Conservation (phyloP, 2,888 invertebrate genomes). For the Amaurobius ferox region DNA sequence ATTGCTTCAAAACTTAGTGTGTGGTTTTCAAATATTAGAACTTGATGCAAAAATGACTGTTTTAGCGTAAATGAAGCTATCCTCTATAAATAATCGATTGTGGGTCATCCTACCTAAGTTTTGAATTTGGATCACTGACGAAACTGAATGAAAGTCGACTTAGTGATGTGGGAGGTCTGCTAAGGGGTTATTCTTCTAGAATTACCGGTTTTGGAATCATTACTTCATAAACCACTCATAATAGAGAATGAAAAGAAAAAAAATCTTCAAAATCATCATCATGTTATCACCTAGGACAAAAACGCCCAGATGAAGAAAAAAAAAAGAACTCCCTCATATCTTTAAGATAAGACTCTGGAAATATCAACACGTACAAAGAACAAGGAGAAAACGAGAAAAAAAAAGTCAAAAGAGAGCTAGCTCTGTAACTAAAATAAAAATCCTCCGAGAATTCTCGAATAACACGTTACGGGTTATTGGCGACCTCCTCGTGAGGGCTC, state of each 20-base stretch:
- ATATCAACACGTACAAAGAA: conserved; percentile 47
- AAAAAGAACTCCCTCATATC: not conserved
- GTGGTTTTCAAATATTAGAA: too few species aligned
- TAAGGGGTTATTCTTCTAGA: not conserved
- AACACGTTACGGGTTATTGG: conserved; percentile 68
- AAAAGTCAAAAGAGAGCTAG: not conserved
- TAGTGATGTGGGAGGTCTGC: not conserved
- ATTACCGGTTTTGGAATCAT: not conserved
- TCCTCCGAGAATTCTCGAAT: conserved; percentile 33
- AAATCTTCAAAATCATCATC: not conserved
- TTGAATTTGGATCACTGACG: too few species aligned
- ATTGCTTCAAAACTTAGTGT: too few species aligned
- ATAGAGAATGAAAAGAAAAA: not conserved
- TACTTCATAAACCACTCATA: not conserved
- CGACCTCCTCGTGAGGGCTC: conserved; percentile 37
- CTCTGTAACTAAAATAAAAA: not conserved
- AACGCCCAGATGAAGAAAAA: not conserved
- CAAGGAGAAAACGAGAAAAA: not conserved
- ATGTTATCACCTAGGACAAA: not conserved
- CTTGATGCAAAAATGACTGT: too few species aligned
- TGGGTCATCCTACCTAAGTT: too few species aligned
- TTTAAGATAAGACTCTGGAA: conserved; percentile 1
- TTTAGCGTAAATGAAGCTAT: too few species aligned
- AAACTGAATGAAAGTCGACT: too few species aligned
- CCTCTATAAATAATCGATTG: too few species aligned